phyloP scores from a whole-genome alignment of 2,888 invertebrate genomes.

The Psylliodes chrysocephalus region DNA sequence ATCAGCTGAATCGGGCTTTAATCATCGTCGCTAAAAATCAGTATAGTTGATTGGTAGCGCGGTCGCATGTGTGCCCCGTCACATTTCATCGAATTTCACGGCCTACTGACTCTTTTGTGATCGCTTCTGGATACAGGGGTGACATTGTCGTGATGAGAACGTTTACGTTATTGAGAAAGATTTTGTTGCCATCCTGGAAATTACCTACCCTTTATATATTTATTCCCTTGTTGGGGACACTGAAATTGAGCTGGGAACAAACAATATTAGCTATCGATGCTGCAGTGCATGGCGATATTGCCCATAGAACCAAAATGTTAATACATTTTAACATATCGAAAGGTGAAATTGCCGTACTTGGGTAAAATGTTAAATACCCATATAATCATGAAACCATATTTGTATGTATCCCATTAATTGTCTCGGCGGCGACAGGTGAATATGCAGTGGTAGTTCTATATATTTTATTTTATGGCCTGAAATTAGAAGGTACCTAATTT shows the following conservation, averaged over 20 bases:
- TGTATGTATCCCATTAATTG: no score
- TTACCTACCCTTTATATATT: constrained; percentile 9
- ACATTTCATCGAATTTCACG: constrained; percentile 68
- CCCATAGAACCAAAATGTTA: no score
- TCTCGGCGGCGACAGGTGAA: no score
- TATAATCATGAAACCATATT: no score
- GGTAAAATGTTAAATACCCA: no score
- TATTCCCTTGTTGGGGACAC: neutral
- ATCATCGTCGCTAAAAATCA: constrained; percentile 51
- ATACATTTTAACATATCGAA: no score
- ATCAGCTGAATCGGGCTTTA: constrained; percentile 42
- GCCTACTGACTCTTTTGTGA: constrained; percentile 64
- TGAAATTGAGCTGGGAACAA: neutral
- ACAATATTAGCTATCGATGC: neutral
- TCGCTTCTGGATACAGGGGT: constrained; percentile 52
- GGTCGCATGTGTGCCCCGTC: constrained; percentile 61
- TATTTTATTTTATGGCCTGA: no score
- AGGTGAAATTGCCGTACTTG: no score
- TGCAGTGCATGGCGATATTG: no score
- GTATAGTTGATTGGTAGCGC: constrained; percentile 54
- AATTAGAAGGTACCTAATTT: no score
- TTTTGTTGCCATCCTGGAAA: constrained; percentile 1
- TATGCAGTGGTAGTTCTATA: no score
- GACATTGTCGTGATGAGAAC: constrained; percentile 39
- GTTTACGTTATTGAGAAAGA: constrained; percentile 12